Percentiles rank a stretch among this genome's conserved stretches.
These are phyloP conservation scores for Sterrhoptilus dennistouni DNA, from an alignment of 2,113 vertebrate species.

Conservation along the genomic window DNA sequence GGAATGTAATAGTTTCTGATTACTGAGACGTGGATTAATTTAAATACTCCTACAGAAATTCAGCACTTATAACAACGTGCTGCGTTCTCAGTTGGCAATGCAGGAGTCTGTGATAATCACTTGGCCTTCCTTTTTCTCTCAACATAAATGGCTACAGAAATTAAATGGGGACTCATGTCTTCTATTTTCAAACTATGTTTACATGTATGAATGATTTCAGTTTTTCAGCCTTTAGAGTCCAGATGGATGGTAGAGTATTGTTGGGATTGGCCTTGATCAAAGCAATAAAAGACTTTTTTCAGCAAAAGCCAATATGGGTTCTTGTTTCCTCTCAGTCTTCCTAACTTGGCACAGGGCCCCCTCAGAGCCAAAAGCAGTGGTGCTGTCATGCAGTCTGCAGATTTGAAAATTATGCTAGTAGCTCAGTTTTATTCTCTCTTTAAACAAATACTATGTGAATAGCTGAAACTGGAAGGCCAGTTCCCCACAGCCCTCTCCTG, in stretches of 20 bases:
- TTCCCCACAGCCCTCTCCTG: background rate
- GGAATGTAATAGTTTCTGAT: background rate
- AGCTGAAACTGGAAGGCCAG: background rate
- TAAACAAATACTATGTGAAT: background rate
- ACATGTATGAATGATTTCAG: background rate
- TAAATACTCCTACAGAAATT: background rate
- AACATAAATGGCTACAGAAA: background rate
- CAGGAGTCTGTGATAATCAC: background rate
- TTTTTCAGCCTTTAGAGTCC: background rate
- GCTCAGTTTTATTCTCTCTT: background rate
- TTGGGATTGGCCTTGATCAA: background rate
- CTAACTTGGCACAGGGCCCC: background rate
- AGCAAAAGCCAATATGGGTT: background rate
- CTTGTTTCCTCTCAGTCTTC: background rate
- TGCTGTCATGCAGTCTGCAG: background rate
- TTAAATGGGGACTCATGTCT: background rate
- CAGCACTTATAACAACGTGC: background rate
- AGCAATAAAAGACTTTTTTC: background rate
- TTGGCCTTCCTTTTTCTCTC: background rate
- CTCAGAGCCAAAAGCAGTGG: background rate
- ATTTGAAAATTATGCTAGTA: background rate
- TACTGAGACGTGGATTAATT: background rate
- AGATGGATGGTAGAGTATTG: background rate
- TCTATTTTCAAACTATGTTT: background rate
- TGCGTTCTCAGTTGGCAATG: background rate